Evolutionary conservation across 2,113 vertebrate genomes (phyloP).

Genomic region (Piaya cayana): DNA sequence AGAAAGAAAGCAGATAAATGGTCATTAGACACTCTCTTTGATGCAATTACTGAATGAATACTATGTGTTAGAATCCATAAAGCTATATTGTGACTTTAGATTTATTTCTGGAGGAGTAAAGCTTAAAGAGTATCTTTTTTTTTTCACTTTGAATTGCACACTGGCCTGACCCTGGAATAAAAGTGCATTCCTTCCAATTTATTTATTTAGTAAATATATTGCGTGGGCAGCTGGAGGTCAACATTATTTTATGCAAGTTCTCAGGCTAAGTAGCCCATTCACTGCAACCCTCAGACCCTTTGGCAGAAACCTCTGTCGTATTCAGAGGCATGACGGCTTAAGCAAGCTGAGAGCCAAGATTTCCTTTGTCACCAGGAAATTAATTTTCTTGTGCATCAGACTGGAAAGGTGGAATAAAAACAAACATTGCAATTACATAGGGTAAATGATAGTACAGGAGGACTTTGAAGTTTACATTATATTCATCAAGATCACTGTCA

Average conservation of each 20-base stretch:
- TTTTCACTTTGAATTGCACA: neutral
- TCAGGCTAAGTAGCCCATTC: neutral
- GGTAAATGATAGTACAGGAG: neutral
- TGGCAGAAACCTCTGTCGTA: neutral
- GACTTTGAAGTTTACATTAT: neutral
- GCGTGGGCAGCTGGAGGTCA: neutral
- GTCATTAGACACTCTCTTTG: neutral
- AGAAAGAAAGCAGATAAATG: neutral
- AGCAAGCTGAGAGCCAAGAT: neutral
- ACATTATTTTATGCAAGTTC: neutral
- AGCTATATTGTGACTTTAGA: neutral
- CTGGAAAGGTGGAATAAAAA: neutral
- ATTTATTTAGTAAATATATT: conserved; percentile 6
- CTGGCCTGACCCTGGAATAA: neutral
- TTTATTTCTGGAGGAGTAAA: neutral
- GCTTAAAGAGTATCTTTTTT: neutral
- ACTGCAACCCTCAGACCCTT: neutral
- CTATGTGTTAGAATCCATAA: neutral
- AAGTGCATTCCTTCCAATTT: neutral
- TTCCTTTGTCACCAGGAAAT: neutral
- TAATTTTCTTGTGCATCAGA: neutral
- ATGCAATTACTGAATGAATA: neutral
- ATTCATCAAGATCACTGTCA: neutral
- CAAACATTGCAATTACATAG: neutral
- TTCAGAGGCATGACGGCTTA: neutral